Conservation (phyloP, 1,140 invertebrate genomes). For the Papilio machaon region DNA sequence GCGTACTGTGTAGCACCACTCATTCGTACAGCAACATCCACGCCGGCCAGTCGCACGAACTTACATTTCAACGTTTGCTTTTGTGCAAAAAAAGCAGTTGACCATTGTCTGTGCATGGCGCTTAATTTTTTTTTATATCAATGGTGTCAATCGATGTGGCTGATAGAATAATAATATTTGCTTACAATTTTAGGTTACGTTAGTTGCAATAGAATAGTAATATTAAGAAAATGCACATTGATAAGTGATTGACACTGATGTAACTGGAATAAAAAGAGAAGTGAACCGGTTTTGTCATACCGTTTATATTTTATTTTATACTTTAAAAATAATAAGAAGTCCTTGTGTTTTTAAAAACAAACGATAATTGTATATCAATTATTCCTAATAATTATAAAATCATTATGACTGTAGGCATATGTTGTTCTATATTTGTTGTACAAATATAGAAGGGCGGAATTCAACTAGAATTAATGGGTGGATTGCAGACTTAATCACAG, state of each 20-base stretch:
- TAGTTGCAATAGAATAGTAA: background rate
- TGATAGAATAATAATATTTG: constrained; percentile 37
- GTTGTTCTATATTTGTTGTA: no score
- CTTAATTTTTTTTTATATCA: constrained; percentile 56
- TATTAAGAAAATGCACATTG: background rate
- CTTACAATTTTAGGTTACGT: background rate
- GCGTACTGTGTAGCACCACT: constrained; percentile 76
- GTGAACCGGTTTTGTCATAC: background rate
- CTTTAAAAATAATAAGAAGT: no score
- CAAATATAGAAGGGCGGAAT: background rate
- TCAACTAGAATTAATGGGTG: background rate
- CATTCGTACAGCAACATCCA: constrained; percentile 59
- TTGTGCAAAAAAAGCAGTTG: constrained; percentile 41
- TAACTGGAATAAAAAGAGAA: background rate
- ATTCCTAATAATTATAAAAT: background rate
- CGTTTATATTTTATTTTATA: no score
- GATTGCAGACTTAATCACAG: background rate
- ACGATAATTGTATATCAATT: no score
- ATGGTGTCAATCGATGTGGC: constrained; percentile 64
- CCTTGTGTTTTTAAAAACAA: no score
- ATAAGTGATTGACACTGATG: background rate
- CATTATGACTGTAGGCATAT: background rate
- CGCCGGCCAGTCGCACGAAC: constrained; percentile 43
- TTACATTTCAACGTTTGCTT: constrained; percentile 44
- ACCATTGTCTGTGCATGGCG: constrained; percentile 69